A percentile compares a stretch with the other conserved stretches of the same genome.
Conservation (phyloP, 92 coral and sea anemone genomes). For the Epizoanthus scotinus region DNA sequence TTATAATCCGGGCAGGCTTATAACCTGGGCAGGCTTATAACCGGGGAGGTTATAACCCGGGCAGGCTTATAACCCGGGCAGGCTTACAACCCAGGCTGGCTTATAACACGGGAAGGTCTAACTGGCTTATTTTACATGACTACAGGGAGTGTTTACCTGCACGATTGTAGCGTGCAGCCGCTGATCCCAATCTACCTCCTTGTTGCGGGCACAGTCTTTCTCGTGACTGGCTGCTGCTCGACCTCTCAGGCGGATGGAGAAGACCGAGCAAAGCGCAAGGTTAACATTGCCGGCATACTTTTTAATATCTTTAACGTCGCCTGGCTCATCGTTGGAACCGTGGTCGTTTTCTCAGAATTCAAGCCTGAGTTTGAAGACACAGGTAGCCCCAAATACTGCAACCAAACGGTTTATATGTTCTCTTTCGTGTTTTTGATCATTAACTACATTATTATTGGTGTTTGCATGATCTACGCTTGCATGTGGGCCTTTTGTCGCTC, state of each 20-base stretch:
- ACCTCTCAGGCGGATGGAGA: slow-evolving; percentile 33
- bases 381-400: neutral
- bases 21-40: too few species aligned
- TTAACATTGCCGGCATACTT: slow-evolving; percentile 21
- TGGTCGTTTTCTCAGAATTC: slow-evolving; percentile 30
- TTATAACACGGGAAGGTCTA: neutral
- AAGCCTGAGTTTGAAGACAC: slow-evolving; percentile 6
- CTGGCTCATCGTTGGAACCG: slow-evolving; percentile 36
- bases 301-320: slow-evolving; percentile 36
- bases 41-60: neutral
- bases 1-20: too few species aligned
- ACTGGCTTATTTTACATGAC: neutral
- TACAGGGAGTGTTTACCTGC: slow-evolving; percentile 18
- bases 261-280: slow-evolving; percentile 31
- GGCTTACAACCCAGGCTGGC: neutral
- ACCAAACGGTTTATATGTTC: slow-evolving; percentile 23
- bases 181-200: slow-evolving; percentile 40
- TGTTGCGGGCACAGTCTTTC: slow-evolving; percentile 19
- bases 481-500: slow-evolving; percentile 39
- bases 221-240: slow-evolving; percentile 33
- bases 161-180: slow-evolving; percentile 11
- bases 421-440: slow-evolving; percentile 24
- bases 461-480: neutral
- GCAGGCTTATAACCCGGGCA: neutral
- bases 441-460: slow-evolving; percentile 16